Conservation (phyloP, 2,113 vertebrate genomes). For the Todiramphus saurophagus region DNA sequence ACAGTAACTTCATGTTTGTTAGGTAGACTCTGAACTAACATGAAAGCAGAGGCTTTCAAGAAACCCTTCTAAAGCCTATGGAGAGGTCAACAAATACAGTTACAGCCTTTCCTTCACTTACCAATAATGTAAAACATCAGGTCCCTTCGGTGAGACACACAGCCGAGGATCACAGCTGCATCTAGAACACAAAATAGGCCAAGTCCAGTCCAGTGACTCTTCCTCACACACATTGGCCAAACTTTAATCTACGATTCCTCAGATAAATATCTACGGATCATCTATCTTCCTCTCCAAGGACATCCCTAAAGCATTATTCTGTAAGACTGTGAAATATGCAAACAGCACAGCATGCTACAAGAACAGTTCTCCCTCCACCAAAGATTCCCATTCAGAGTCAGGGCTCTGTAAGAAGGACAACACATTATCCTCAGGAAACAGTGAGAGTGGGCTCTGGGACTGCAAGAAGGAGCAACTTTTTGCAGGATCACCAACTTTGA, state of each 20-base stretch:
- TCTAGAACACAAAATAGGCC: constrained; percentile 83
- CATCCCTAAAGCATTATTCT: not conserved
- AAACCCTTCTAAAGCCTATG: not conserved
- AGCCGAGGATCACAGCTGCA: constrained; percentile 83
- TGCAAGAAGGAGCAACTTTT: not conserved
- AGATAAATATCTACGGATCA: not conserved
- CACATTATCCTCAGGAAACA: not conserved
- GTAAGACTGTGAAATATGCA: not conserved
- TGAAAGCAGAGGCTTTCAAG: not conserved
- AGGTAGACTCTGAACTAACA: not conserved
- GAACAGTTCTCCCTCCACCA: not conserved
- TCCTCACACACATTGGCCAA: constrained; percentile 19
- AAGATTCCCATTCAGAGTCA: not conserved
- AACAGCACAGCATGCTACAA: not conserved
- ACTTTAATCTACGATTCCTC: not conserved
- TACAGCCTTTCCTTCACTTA: constrained; percentile 76
- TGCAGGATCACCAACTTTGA: not conserved
- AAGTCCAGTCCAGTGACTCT: constrained; percentile 80
- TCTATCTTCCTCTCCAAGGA: not conserved
- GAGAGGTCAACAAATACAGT: not conserved
- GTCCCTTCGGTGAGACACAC: constrained; percentile 91
- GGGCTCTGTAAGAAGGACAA: not conserved
- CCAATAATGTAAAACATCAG: constrained; percentile 99
- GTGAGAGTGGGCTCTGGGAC: not conserved
- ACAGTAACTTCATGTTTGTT: constrained; percentile 44